phyloP scores from a whole-genome alignment of 2,888 invertebrate genomes.

The Peribatodes rhomboidaria region DNA sequence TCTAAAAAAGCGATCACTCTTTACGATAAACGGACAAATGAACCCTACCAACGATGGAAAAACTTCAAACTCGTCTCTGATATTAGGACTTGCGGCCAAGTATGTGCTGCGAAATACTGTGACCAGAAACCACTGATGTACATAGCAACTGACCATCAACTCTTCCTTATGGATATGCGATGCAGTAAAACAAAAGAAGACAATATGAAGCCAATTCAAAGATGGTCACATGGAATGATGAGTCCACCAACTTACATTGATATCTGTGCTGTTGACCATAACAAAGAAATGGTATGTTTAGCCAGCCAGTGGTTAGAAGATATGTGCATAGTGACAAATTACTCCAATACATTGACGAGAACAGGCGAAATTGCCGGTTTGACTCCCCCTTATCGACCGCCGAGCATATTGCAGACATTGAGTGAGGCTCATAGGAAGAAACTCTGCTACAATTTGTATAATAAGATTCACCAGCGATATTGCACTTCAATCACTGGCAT shows the following conservation, averaged over 20 bases:
- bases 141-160: constrained; percentile 72
- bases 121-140: constrained; percentile 65
- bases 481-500: constrained; percentile 68
- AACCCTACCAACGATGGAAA: constrained; percentile 60
- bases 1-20: constrained; percentile 64
- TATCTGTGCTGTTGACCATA: constrained; percentile 60
- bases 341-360: constrained; percentile 59
- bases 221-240: constrained; percentile 87
- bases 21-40: constrained; percentile 76
- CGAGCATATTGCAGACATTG: constrained; percentile 66
- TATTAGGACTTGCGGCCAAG: constrained; percentile 65
- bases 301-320: constrained; percentile 81
- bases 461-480: constrained; percentile 68
- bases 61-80: constrained; percentile 63
- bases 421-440: constrained; percentile 64
- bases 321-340: constrained; percentile 71
- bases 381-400: constrained; percentile 73
- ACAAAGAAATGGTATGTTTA: constrained; percentile 71
- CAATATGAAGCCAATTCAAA: constrained; percentile 69
- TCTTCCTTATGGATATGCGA: constrained; percentile 74
- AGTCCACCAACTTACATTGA: constrained; percentile 78
- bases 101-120: constrained; percentile 67
- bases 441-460: constrained; percentile 67
- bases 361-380: constrained; percentile 58
- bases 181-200: constrained; percentile 54